Evolutionary conservation across 30 jellyfish, hydroid and myxozoan species (phyloP), one percentile per base, ranked within the genome.

Genomic region (Nemopilema nomurai): DNA sequence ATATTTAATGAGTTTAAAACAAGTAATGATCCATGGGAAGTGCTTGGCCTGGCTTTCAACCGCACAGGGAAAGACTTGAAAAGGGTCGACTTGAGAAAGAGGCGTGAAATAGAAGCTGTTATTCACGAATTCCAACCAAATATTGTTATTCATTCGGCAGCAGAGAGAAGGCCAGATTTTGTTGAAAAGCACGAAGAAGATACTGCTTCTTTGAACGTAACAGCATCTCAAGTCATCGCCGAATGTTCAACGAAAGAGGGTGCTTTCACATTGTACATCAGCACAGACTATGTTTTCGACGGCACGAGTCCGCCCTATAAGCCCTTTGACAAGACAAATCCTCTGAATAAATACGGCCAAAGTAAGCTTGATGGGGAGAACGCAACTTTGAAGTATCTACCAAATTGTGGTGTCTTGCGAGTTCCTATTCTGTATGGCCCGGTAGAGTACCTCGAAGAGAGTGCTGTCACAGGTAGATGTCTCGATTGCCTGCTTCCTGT

Each of bases 261-360:
- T 29, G 92, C 96, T 18, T 85, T 77, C 52, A 51, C 86, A 70
- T 67, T 91, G 80, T 91, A 91, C 29, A 84, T 91, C 64, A 91
- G 97, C 68, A 91, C 97, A 8, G 97, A 91, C 75, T 91, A 91
- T 65, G 97, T 91, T 20, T 91, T 91, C 78, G 97, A 91, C 86
- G 97, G 97, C 29, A 50, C 85, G n/a, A 57, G 53, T 21, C 96
- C 97, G 3, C 97, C 97, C 0, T 91, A 91, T 63, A 84, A 77
- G 32, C 85, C 96, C 19, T 23, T 75, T 41, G 96, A 85, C 74
- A 72, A 62, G 51, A 89, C 97, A n/a, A 91, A 91, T 63, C 97
- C 97, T 0, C 71, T 91, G 77, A 91, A 91, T 41, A 70, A 72
- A 28, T 91, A 91, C 51, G 97, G 97, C 27, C 78, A 62, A 41